Conservation (phyloP, 2,113 vertebrate genomes). For the Callopanchax toddi region DNA sequence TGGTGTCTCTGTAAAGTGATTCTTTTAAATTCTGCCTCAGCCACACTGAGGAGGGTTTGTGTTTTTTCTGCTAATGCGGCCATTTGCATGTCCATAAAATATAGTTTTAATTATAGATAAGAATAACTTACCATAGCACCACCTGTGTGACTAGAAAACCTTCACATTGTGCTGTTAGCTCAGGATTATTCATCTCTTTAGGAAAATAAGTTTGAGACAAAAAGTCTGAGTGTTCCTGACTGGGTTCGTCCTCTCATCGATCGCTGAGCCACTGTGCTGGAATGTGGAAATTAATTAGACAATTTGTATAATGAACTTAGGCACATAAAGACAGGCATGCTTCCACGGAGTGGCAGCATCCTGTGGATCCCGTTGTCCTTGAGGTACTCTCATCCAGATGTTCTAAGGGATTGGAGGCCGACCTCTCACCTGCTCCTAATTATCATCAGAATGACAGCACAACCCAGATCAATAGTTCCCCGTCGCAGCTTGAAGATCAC, state of each 20-base stretch:
- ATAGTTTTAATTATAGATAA: slow-evolving; percentile 81
- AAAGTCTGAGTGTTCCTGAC: not conserved
- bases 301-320: slow-evolving; percentile 75
- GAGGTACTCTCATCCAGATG: slow-evolving; percentile 85
- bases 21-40: slow-evolving; percentile 64
- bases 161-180: slow-evolving; percentile 38
- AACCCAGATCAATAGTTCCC: slow-evolving; percentile 94
- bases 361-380: slow-evolving; percentile 80
- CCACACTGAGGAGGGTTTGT: slow-evolving; percentile 63
- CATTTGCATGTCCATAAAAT: slow-evolving; percentile 75
- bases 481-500: slow-evolving; percentile 90
- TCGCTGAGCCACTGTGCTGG: slow-evolving; percentile 53
- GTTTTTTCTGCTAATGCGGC: slow-evolving; percentile 71
- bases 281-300: slow-evolving; percentile 79
- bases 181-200: slow-evolving; percentile 36
- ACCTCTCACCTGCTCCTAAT: slow-evolving; percentile 91
- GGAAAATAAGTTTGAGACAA: slow-evolving; percentile 31
- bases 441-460: slow-evolving; percentile 98
- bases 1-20: slow-evolving; percentile 48
- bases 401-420: slow-evolving; percentile 88
- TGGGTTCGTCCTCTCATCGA: slow-evolving; percentile 37
- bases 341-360: slow-evolving; percentile 61
- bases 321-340: slow-evolving; percentile 53
- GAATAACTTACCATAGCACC: slow-evolving; percentile 59
- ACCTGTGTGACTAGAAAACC: slow-evolving; percentile 34